Evolutionary conservation across 1,140 invertebrate species (phyloP).

Genomic region (Euwallacea fornicatus): DNA sequence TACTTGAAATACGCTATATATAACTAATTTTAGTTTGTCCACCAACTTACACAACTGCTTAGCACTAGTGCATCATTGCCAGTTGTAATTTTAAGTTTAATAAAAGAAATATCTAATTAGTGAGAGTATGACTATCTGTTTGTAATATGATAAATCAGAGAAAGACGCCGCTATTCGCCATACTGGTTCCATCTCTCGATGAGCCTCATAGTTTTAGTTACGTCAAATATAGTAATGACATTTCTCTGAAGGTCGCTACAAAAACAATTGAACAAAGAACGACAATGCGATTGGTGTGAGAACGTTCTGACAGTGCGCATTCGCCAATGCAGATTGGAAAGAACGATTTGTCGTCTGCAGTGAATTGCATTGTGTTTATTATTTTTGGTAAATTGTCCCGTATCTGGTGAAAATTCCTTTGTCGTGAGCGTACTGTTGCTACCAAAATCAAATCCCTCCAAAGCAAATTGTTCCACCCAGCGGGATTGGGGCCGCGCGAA

Average conservation of each 20-base stretch:
- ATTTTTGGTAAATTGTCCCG: background rate
- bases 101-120: too few relatives aligned
- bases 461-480: slow-evolving; percentile 12
- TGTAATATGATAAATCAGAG: too few relatives aligned
- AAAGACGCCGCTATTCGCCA: too few relatives aligned
- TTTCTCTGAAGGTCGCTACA: slow-evolving; percentile 12
- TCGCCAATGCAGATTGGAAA: slow-evolving; percentile 31
- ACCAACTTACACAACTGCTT: too few relatives aligned
- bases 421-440: background rate
- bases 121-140: too few relatives aligned
- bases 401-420: background rate
- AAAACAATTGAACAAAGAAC: slow-evolving; percentile 24
- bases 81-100: too few relatives aligned
- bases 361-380: slow-evolving; percentile 36
- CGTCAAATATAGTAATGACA: too few relatives aligned
- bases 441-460: background rate
- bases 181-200: too few relatives aligned
- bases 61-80: too few relatives aligned
- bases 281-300: background rate
- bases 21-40: too few relatives aligned
- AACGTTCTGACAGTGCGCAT: slow-evolving; percentile 14
- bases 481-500: background rate
- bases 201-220: too few relatives aligned
- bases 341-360: slow-evolving; percentile 32
- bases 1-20: too few relatives aligned